Conservation (phyloP, 1,140 invertebrate genomes). For the Geopemphigus sp. region DNA sequence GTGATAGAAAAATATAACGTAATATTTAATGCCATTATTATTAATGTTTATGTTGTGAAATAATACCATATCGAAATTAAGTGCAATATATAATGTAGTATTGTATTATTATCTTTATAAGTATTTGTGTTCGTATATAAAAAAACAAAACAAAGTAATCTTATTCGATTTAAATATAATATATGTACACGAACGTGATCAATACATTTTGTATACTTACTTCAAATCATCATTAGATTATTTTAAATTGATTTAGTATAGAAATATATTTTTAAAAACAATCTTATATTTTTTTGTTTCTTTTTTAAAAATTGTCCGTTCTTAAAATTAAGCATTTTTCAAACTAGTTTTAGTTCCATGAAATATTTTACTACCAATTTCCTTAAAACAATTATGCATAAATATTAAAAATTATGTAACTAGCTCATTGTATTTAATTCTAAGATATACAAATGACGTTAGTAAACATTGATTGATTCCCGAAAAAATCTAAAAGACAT, state of each 20-base stretch:
- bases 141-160: slow-evolving; percentile 22
- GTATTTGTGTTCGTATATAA: slow-evolving; percentile 1
- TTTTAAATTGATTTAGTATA: slow-evolving; percentile 15
- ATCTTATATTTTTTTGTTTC: background rate
- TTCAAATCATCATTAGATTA: slow-evolving; percentile 7
- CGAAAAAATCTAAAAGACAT: no score
- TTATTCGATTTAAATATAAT: background rate
- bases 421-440: no score
- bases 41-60: slow-evolving; percentile 45
- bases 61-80: slow-evolving; percentile 45
- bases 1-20: slow-evolving; percentile 37
- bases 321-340: background rate
- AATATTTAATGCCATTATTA: slow-evolving; percentile 14
- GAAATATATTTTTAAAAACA: slow-evolving; percentile 39
- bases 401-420: no score
- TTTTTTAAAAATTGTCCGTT: background rate
- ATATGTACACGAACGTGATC: slow-evolving; percentile 1
- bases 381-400: no score
- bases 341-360: no score
- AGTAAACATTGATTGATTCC: no score
- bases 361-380: no score
- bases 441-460: no score
- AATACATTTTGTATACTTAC: background rate
- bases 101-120: slow-evolving; percentile 34
- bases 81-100: slow-evolving; percentile 37